phyloP scores from a whole-genome alignment of 2,113 vertebrate species.

The Laticauda colubrina region DNA sequence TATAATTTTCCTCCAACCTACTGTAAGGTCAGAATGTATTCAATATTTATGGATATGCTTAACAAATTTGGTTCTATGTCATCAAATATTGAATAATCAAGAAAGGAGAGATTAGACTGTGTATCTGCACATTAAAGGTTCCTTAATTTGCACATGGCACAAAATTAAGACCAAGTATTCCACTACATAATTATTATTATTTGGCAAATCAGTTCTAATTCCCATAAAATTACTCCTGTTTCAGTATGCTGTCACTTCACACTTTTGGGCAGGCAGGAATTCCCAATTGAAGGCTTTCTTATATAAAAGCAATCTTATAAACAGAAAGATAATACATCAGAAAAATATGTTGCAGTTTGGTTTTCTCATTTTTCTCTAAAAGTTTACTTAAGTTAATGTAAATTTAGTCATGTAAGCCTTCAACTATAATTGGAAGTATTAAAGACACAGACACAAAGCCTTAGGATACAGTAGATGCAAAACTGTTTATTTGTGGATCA shows the following conservation, averaged over 20 bases:
- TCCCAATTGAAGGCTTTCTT: neutral
- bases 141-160: too few species aligned
- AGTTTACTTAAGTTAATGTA: neutral
- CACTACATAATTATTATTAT: neutral
- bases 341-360: neutral
- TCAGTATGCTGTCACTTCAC: neutral
- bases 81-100: too few species aligned
- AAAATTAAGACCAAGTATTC: too few species aligned
- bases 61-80: neutral
- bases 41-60: neutral
- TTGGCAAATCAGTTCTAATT: neutral
- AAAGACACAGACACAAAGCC: neutral
- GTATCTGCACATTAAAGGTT: too few species aligned
- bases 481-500: neutral
- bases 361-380: neutral
- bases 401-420: neutral
- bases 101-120: too few species aligned
- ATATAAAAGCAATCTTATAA: neutral
- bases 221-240: too few species aligned
- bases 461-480: neutral
- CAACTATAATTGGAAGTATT: neutral
- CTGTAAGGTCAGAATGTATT: neutral
- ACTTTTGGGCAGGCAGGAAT: neutral
- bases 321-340: neutral
- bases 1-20: neutral